These are phyloP conservation scores for Anhinga rufa DNA, from an alignment of 2,113 vertebrate species.

Conservation along the genomic window DNA sequence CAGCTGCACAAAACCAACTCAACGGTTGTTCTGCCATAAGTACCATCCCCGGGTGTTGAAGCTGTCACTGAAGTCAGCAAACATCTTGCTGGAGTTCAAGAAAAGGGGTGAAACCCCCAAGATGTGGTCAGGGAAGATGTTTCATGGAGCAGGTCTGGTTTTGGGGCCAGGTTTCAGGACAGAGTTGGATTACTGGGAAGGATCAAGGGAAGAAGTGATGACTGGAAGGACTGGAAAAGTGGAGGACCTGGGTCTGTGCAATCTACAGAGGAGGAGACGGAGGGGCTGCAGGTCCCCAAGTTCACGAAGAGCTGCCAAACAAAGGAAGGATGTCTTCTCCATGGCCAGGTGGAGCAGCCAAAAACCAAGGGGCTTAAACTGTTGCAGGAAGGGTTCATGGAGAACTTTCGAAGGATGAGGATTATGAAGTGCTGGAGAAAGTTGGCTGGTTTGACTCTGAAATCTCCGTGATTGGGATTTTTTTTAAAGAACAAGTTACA, in stretches of 20 bases:
- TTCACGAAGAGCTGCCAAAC: neutral
- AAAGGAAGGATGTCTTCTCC: neutral
- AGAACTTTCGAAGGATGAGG: neutral
- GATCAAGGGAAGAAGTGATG: neutral
- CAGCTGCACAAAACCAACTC: accelerated
- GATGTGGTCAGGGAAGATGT: neutral
- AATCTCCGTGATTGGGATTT: neutral
- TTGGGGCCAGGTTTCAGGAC: neutral
- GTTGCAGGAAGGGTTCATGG: neutral
- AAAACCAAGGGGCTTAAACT: neutral
- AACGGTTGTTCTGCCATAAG: neutral
- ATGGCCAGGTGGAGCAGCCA: neutral
- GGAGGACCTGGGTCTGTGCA: neutral
- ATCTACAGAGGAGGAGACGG: neutral
- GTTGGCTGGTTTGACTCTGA: neutral
- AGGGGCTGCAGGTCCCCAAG: neutral
- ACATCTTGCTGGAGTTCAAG: neutral
- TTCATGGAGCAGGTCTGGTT: neutral
- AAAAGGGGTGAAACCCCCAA: neutral
- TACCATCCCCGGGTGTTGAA: neutral
- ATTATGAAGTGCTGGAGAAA: neutral
- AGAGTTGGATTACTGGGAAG: neutral
- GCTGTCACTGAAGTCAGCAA: neutral
- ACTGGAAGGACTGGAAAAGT: neutral
- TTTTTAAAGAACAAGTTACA: neutral